Evolutionary conservation across 2,797 vertebrate species (phyloP).

Genomic region (Acanthurus lineatus): DNA sequence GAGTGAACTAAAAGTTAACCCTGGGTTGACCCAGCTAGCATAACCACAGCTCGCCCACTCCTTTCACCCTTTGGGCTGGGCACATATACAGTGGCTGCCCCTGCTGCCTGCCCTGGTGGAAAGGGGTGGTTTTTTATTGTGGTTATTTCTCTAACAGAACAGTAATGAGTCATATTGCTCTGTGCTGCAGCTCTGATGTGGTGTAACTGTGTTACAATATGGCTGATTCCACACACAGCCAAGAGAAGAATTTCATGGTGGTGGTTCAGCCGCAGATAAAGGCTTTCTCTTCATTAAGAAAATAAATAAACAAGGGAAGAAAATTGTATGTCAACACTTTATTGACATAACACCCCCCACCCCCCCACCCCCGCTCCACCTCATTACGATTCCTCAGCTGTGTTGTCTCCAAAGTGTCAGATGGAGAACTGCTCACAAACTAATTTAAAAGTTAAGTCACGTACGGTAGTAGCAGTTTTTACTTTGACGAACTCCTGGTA

Average conservation of each 20-base stretch:
- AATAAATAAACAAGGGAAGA: slow-evolving; percentile 62
- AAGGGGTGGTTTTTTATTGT: slow-evolving; percentile 51
- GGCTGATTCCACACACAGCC: slow-evolving; percentile 52
- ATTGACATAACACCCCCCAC: slow-evolving; percentile 42
- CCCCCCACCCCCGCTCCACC: background rate
- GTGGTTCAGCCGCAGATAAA: slow-evolving; percentile 69
- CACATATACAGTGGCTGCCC: slow-evolving; percentile 36
- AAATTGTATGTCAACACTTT: slow-evolving; percentile 70
- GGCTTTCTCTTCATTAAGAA: slow-evolving; percentile 66
- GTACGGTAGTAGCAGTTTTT: slow-evolving; percentile 50
- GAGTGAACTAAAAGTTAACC: slow-evolving; percentile 28
- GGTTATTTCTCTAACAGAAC: slow-evolving; percentile 55
- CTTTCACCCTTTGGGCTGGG: slow-evolving; percentile 23
- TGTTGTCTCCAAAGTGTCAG: slow-evolving; percentile 63
- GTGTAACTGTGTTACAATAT: slow-evolving; percentile 48
- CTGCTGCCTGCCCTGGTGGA: slow-evolving; percentile 37
- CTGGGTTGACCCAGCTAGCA: slow-evolving; percentile 26
- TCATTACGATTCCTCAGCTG: slow-evolving; percentile 66
- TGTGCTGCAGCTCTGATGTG: slow-evolving; percentile 50
- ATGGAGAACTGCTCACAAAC: slow-evolving; percentile 61
- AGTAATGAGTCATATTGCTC: slow-evolving; percentile 66
- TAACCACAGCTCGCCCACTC: slow-evolving; percentile 50
- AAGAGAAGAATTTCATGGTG: slow-evolving; percentile 71
- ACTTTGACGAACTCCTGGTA: slow-evolving; percentile 61
- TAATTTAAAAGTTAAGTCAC: slow-evolving; percentile 72